Conservation (phyloP, 1,140 invertebrate species). For the Euborellia annulipes region DNA sequence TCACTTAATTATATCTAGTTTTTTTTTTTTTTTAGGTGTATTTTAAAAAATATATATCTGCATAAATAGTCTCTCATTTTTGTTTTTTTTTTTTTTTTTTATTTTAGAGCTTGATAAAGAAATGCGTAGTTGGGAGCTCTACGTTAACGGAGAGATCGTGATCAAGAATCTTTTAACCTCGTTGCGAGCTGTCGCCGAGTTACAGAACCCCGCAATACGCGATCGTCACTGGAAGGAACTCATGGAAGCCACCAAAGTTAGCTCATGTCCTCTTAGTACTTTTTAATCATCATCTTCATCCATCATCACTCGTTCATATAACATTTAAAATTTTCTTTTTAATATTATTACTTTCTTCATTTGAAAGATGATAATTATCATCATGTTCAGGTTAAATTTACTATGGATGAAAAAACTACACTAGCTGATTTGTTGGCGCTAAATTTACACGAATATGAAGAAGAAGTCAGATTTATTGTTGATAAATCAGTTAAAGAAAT, state of each 20-base stretch:
- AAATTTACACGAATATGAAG: conserved; percentile 81
- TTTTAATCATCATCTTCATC: conserved; percentile 30
- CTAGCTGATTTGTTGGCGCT: conserved; percentile 71
- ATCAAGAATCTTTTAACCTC: conserved; percentile 79
- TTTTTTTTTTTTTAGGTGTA: not conserved
- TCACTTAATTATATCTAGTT: conserved; percentile 3
- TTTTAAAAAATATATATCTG: not conserved
- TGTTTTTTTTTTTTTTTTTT: conserved; percentile 5
- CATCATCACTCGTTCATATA: conserved; percentile 35
- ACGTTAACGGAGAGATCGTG: conserved; percentile 47
- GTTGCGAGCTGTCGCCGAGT: conserved; percentile 71
- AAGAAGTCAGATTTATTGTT: conserved; percentile 88
- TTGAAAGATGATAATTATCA: not conserved
- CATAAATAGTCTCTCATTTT: not conserved
- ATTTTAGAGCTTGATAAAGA: conserved; percentile 64
- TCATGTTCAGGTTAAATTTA: conserved; percentile 43
- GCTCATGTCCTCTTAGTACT: conserved; percentile 1
- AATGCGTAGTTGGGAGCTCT: conserved; percentile 64
- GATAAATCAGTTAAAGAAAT: conserved; percentile 92
- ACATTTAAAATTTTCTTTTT: not conserved
- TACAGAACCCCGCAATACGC: conserved; percentile 86
- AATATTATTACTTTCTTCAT: not conserved
- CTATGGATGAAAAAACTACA: conserved; percentile 57
- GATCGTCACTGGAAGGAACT: conserved; percentile 86
- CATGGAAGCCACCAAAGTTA: conserved; percentile 77